Base-by-base conservation (phyloP, 92 coral and sea anemone genomes). In the Pocillopora meandrina region DNA sequence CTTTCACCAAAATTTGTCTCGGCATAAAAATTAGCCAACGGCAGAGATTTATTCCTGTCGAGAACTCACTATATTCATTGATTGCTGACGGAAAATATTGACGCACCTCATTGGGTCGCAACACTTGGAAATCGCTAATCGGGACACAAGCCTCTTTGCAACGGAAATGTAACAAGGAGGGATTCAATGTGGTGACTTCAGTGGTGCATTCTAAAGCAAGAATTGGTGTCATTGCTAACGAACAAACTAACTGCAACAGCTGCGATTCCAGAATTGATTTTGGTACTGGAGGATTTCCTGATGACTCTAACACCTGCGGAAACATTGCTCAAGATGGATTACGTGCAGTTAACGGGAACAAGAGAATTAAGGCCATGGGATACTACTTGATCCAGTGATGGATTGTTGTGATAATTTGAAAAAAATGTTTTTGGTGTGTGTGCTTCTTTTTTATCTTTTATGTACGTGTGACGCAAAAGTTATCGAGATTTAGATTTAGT, bases 1-100 rank as follows among this genome's bases (percentile, higher is more conserved):
- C 81, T 34, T 77, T 77, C 71, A 26, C 58, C 35, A 77, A 77
- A 31, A 77, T 77, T 26, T 77, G 71, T 33, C 71, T 77, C 31
- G 81, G 81, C 10, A 77, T 61, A 31, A 77, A 77, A 49, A 68
- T 68, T 3, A 16, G 36, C 2, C 49, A 49, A 42, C 19, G 4
- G 20, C 9, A 68, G 19, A 66, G 10, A 23, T 68, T 68, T 12
- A 68, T 68, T 13, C 3, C 1, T 19, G 6, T 68, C 1, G 6
- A 33, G 49, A 15, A 66, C 42, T 66, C 71, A 16, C 6, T 66
- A 16, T 66, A 66, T 15, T 66, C 71, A 23, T 36, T 66, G 17
- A 66, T 66, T 26, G 71, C 71, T 66, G 42, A 66, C 71, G 71
- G 71, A 14, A 34, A 66, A 66, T 21, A 10, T 15, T 35, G 47